phyloP scores from a whole-genome alignment of 2,113 vertebrate species.

The Poecile atricapillus region DNA sequence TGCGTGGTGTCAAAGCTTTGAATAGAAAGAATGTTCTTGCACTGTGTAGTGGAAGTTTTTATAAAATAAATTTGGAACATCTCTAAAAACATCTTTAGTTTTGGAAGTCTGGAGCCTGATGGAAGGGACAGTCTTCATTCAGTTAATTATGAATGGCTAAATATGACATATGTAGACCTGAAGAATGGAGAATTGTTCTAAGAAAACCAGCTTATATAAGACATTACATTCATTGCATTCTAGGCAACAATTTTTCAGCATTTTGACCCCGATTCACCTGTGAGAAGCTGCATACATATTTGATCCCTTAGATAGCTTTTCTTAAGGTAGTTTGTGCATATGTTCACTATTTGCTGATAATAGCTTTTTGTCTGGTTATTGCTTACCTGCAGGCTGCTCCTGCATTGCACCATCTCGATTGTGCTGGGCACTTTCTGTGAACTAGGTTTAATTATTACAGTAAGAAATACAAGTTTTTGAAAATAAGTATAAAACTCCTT shows the following conservation, averaged over 20 bases:
- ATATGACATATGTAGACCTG: background rate
- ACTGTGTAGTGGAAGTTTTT: background rate
- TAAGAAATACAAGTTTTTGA: background rate
- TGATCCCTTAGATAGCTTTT: background rate
- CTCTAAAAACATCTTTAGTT: background rate
- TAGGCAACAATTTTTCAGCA: background rate
- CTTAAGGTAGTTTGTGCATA: background rate
- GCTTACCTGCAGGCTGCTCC: background rate
- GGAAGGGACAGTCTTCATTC: background rate
- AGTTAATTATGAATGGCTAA: background rate
- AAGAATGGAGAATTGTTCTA: background rate
- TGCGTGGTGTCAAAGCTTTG: background rate
- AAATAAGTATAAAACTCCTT: background rate
- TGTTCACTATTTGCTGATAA: background rate
- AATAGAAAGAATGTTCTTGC: background rate
- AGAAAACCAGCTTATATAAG: background rate
- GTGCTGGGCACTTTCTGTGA: background rate
- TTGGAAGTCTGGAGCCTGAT: background rate
- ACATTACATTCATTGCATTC: background rate
- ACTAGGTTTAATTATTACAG: background rate
- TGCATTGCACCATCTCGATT: background rate
- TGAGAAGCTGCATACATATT: background rate
- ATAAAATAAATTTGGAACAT: background rate
- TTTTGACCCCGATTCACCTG: background rate
- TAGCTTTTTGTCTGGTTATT: background rate